phyloP scores from a whole-genome alignment of 2,113 vertebrate species.

The Cynoglossus semilaevis region DNA sequence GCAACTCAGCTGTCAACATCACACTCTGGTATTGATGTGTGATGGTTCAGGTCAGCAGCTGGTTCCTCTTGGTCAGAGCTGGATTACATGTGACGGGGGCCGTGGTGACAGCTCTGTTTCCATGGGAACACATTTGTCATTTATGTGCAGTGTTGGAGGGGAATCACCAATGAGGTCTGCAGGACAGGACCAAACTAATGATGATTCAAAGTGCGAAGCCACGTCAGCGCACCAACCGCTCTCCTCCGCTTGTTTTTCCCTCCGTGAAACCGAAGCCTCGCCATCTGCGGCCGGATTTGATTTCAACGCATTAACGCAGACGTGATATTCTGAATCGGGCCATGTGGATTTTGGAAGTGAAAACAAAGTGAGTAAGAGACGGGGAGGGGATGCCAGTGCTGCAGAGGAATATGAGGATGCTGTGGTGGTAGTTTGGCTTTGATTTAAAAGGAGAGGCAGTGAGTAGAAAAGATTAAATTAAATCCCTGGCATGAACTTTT shows the following conservation, averaged over 20 bases:
- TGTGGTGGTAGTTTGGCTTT: constrained; percentile 33
- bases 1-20: constrained; percentile 58
- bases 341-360: constrained; percentile 31
- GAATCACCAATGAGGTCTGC: constrained; percentile 51
- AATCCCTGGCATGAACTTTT: constrained; percentile 34
- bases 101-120: constrained; percentile 67
- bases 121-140: constrained; percentile 68
- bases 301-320: constrained; percentile 29
- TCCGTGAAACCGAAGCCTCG: constrained; percentile 32
- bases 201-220: constrained; percentile 52
- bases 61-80: constrained; percentile 56
- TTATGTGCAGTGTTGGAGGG: constrained; percentile 36
- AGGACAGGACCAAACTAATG: constrained; percentile 58
- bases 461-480: constrained; percentile 35
- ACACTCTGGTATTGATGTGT: constrained; percentile 56
- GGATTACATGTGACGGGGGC: constrained; percentile 61
- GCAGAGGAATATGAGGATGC: constrained; percentile 31
- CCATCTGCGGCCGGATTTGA: constrained; percentile 4
- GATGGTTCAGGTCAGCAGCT: constrained; percentile 71
- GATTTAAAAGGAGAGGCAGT: constrained; percentile 42
- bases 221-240: constrained; percentile 21
- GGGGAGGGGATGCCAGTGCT: constrained; percentile 17
- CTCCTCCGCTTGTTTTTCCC: constrained; percentile 25
- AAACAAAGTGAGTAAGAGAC: constrained; percentile 23
- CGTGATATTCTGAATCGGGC: constrained; percentile 37